Base-by-base conservation (phyloP, 2,888 invertebrate species). In the Torymus texanus region DNA sequence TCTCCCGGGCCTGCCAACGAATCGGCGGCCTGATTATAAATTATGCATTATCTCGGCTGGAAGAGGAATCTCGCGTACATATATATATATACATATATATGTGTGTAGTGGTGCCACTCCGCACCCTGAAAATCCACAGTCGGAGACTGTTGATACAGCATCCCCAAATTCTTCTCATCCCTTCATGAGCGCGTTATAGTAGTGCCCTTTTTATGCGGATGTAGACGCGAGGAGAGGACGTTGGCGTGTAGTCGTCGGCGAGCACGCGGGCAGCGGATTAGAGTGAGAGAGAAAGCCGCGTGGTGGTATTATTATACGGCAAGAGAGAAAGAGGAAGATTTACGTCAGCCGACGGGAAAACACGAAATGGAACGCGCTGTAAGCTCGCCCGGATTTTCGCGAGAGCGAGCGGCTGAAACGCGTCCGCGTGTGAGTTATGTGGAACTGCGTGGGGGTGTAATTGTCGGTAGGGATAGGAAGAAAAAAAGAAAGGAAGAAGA, bases 1-100 rank as follows among this genome's bases (percentile, higher is more conserved):
- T 79, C 80, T 79, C 56, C 51, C 83, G 72, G 84, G 84, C 83
- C 84, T 84, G 85, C 62, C 76, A 73, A 75, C 71, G 76, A 66
- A 75, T 72, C 85, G 86, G 85, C 88, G 87, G 88, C 84, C 88
- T 89, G 90, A 89, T 90, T 90, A 90, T 90, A 90, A 90, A 90
- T 90, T 90, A 90, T 89, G 84, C 83, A 85, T 85, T 84, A 85
- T 78, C 81, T 68, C 58, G 50, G 72, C 16, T 21, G 68, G 61
- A 67, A 73, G 79, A 59, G 29, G 79, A 66, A 73, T 63, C 68
- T 74, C 67, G 78, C 58, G 77, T 72, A 21, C 21, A 2, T 21
- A 21, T 21, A 21, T n/a, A 21, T 72, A 55, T 41, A n/a, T 59
- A 59, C 59, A 67, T 58, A 76, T 72, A 13, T 66, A 65, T 29